Evolutionary conservation across 2,113 vertebrate species (phyloP).

Genomic region (Aphelocoma coerulescens): DNA sequence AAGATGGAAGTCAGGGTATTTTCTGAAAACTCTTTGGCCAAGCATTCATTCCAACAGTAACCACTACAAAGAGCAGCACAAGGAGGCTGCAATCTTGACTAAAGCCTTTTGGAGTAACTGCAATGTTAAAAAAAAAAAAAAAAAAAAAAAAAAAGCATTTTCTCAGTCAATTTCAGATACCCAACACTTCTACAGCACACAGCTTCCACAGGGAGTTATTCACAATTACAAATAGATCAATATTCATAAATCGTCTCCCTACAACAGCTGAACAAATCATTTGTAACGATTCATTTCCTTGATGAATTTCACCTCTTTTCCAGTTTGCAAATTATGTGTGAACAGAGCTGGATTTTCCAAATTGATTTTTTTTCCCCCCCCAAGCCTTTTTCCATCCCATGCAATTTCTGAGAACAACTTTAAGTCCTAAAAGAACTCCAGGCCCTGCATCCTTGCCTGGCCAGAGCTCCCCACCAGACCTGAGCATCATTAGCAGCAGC

Average conservation of each 20-base stretch:
- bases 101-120: background rate
- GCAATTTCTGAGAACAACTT: background rate
- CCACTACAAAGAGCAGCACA: background rate
- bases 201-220: constrained; percentile 3
- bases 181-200: background rate
- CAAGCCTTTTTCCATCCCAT: background rate
- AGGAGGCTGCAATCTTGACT: background rate
- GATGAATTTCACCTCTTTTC: constrained; percentile 33
- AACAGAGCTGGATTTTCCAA: constrained; percentile 5
- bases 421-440: background rate
- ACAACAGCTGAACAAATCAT: constrained; percentile 37
- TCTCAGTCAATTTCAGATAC: background rate
- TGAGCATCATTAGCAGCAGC: background rate
- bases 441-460: background rate
- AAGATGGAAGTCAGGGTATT: background rate
- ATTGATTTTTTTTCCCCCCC: background rate
- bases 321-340: constrained; percentile 21
- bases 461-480: background rate
- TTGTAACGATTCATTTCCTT: constrained; percentile 47
- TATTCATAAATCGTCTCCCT: constrained; percentile 25
- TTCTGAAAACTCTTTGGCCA: background rate
- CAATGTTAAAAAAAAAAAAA: background rate
- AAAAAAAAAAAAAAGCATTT: background rate
- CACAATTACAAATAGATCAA: constrained; percentile 25
- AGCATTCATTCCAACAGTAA: background rate